These are phyloP conservation scores for Agrotis puta DNA, from an alignment of 2,888 invertebrate species.

Conservation along the genomic window DNA sequence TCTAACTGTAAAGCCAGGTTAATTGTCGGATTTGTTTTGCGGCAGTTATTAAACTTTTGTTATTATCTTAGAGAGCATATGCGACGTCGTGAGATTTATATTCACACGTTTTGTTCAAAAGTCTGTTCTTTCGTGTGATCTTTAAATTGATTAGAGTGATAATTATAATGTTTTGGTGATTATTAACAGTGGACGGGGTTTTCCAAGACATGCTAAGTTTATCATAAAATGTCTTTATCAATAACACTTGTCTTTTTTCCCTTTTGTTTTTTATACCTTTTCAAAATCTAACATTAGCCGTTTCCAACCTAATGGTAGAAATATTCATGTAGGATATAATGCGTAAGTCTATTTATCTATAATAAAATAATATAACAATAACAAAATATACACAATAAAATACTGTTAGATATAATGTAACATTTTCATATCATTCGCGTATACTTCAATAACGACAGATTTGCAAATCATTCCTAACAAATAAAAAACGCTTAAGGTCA, in stretches of 20 bases:
- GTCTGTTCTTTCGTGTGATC: constrained; percentile 15
- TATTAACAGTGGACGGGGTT: neutral
- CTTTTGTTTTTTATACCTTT: too few species aligned
- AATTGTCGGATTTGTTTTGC: constrained; percentile 63
- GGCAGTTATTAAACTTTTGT: constrained; percentile 46
- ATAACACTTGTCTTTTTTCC: too few species aligned
- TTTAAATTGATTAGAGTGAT: constrained; percentile 13
- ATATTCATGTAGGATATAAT: too few species aligned
- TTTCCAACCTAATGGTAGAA: too few species aligned
- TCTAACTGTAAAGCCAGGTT: constrained; percentile 77
- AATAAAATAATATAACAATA: neutral
- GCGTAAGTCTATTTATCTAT: too few species aligned
- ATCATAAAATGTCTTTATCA: too few species aligned
- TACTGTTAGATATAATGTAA: constrained; percentile 7
- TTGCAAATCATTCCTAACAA: constrained; percentile 16
- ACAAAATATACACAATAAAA: neutral
- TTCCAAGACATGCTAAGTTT: too few species aligned
- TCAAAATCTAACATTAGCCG: neutral
- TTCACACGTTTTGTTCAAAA: constrained; percentile 20
- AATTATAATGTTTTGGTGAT: neutral
- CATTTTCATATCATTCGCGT: neutral
- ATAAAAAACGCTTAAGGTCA: neutral
- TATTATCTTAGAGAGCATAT: constrained; percentile 27
- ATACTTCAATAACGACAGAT: constrained; percentile 2
- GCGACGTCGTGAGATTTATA: constrained; percentile 33